Conservation (phyloP, 1,140 invertebrate genomes). For the Maniola jurtina region DNA sequence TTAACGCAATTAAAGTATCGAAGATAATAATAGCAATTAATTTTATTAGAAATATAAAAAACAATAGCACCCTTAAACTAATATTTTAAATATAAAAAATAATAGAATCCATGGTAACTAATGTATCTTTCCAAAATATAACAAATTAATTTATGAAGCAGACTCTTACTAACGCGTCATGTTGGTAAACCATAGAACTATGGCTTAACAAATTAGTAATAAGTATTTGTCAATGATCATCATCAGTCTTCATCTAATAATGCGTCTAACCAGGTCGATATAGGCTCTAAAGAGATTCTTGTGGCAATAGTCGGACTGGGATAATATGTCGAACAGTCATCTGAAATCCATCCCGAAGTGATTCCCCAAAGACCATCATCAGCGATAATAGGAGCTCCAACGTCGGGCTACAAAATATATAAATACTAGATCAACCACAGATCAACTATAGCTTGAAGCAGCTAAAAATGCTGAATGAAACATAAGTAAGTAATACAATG, state of each 20-base stretch:
- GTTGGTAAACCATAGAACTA: no score
- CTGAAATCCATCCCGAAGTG: conserved; percentile 54
- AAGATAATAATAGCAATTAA: no score
- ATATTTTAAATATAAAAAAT: no score
- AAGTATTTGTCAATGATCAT: no score
- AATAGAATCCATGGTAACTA: no score
- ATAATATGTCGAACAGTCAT: conserved; percentile 33
- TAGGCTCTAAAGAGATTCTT: conserved; percentile 38
- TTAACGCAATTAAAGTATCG: no score
- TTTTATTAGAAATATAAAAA: no score
- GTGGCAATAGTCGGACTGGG: conserved; percentile 55
- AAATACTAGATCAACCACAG: background rate
- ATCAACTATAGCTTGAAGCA: background rate
- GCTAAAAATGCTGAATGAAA: background rate
- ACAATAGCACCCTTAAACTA: no score
- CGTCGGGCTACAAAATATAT: conserved; percentile 49
- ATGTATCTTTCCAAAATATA: no score
- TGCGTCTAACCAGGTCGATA: conserved; percentile 46
- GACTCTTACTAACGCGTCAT: no score
- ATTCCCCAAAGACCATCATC: conserved; percentile 62
- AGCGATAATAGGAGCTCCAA: conserved; percentile 55
- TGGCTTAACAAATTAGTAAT: no score
- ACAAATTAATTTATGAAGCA: no score
- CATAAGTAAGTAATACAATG: background rate
- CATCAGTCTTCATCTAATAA: conserved; percentile 9